Base-by-base conservation (phyloP, 2,797 vertebrate species). In the Megaceryle alcyon region DNA sequence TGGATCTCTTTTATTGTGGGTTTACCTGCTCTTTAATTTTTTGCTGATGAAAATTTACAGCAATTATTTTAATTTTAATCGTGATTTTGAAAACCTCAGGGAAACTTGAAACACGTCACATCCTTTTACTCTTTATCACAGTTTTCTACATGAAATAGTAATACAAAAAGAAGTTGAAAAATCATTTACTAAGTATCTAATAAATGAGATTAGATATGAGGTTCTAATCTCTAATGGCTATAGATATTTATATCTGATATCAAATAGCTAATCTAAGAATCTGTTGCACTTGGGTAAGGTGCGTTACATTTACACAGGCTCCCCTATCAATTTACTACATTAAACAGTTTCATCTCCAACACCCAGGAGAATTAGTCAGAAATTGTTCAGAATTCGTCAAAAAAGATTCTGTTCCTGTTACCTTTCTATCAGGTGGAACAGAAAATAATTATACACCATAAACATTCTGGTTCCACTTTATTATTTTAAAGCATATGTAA, bases 31-130 rank as follows among this genome's bases (percentile, higher is more conserved):
- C 97, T 98, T 96, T 89, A 94, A 49, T 95, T 92, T 97, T 96
- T 97, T 98, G 97, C 97, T 97, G 97, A 97, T 94, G 92, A 97
- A 97, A 97, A 95, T 89, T 87, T 96, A 97, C 97, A 98, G 97
- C 88, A 96, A 97, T 84, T 94, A 92, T 80, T 98, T 93, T 77
- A 90, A 57, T 87, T 72, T 78, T 81, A 88, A 21, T 46, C 10
- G 46, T 10, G 83, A 72, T 46, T 78, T n/a, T 56, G 39, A 66
- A 70, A 82, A 41, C 48, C 60, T 48, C 46, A 31, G 9, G 23
- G 43, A 75, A 86, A 37, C 61, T 60, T 66, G 69, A 73, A 48
- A 29, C 39, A 37, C 44, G 21, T 21, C 26, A 73, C 79, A 69
- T 44, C 43, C 21, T 51, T 65, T 83, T 31, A 61, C 5, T 25